Base-by-base conservation (phyloP, 2,888 invertebrate species). In the Bembecia ichneumoniformis region DNA sequence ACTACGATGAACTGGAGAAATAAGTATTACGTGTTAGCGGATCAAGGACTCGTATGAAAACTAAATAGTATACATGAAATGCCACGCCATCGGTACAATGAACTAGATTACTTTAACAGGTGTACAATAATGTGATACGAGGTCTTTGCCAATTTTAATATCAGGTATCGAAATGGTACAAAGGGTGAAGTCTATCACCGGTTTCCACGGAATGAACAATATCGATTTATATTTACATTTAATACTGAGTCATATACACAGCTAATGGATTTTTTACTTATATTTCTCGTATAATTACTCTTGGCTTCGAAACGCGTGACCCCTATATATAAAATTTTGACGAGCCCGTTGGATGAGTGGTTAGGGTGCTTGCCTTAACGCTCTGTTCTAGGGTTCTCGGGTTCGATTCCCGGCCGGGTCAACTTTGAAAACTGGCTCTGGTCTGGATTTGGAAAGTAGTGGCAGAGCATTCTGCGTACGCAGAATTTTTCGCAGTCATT, bases 31-130 rank as follows among this genome's bases (percentile, higher is more conserved):
- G 10, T 44, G 15, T 58, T 55, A 71, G 54, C 67, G 56, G 62
- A 62, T 52, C 71, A 71, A 72, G 68, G 71, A 56, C 59, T 58
- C 28, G 50, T 46, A 51, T 55, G 52, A 59, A 60, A 54, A 59
- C 55, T 63, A 55, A 52, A 59, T 58, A 53, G 9, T 15, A 62
- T 46, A 52, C 51, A 58, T 58, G 54, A 66, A 74, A 74, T 71
- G 62, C 54, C 66, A 74, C 70, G 62, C 54, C 66, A 74, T 50
- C 54, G 54, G 62, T 53, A 65, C 66, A 64, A 66, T 62, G 66
- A 59, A 64, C 64, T 52, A 55, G 3, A 44, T 10, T 16, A 15
- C 44, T 16, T 44, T 52, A 50, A 58, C 63, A 58, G 58, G 51
- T 60, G 58, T 52, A 52, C 54, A 48, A 49, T 44, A 43, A 13